phyloP scores from a whole-genome alignment of 1,140 invertebrate species.

The Steinernema khuongi region DNA sequence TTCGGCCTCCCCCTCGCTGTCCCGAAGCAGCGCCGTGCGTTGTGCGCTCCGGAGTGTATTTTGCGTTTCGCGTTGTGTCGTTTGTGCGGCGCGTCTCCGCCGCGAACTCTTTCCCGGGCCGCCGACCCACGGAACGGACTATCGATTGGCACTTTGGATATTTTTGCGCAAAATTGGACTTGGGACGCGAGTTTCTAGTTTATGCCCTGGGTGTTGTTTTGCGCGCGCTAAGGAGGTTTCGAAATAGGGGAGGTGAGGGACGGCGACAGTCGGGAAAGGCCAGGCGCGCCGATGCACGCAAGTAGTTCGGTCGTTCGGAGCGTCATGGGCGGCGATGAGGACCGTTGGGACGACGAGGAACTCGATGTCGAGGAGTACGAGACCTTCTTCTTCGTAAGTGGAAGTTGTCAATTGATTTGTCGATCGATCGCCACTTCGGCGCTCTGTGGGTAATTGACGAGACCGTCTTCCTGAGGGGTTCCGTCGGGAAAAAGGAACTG shows the following conservation, averaged over 20 bases:
- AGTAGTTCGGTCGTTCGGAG: background rate
- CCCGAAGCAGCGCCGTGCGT: background rate
- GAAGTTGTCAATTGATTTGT: background rate
- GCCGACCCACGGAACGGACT: background rate
- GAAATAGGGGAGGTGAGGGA: background rate
- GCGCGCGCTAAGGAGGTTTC: background rate
- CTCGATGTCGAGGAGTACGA: background rate
- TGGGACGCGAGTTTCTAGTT: background rate
- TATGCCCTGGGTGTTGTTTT: background rate
- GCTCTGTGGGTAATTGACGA: too few relatives aligned
- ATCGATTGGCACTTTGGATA: background rate
- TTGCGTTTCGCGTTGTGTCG: conserved; percentile 7
- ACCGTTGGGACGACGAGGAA: too few relatives aligned
- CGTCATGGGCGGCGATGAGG: too few relatives aligned
- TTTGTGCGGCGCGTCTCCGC: background rate
- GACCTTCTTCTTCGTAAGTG: background rate
- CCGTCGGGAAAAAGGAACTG: too few relatives aligned
- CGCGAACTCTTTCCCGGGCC: background rate
- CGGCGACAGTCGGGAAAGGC: background rate
- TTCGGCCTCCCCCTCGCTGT: background rate
- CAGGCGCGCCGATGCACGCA: background rate
- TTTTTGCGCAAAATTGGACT: background rate
- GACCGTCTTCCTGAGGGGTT: too few relatives aligned
- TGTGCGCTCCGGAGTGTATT: background rate
- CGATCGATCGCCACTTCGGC: background rate